These are phyloP conservation scores for Psittacula derbiana DNA, from an alignment of 2,797 vertebrate genomes.

Conservation along the genomic window DNA sequence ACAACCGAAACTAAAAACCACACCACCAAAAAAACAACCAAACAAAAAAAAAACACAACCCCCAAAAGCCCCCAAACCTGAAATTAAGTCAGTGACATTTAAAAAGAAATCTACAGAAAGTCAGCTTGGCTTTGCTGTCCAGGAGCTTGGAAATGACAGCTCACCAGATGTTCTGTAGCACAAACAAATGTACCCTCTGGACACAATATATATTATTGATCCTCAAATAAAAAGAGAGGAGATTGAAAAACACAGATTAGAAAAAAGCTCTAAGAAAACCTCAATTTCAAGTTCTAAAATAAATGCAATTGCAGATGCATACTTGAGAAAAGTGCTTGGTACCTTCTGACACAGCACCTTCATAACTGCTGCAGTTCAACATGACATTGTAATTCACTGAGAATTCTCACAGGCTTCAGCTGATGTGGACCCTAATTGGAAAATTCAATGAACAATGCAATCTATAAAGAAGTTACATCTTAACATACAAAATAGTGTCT, in stretches of 20 bases:
- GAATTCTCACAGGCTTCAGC: slow-evolving; percentile 58
- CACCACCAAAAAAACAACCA: background rate
- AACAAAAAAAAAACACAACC: background rate
- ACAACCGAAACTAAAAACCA: background rate
- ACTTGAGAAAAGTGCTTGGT: background rate
- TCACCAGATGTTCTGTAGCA: slow-evolving; percentile 61
- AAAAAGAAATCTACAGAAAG: slow-evolving; percentile 59
- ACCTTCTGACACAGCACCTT: slow-evolving; percentile 55
- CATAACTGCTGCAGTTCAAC: slow-evolving; percentile 37
- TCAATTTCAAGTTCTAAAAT: slow-evolving; percentile 26
- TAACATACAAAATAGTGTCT: slow-evolving; percentile 27
- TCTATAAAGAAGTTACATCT: slow-evolving; percentile 58
- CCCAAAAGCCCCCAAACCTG: background rate
- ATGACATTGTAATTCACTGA: slow-evolving; percentile 32
- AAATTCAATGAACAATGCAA: slow-evolving; percentile 67
- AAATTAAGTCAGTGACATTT: slow-evolving; percentile 63
- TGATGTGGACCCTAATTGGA: slow-evolving; percentile 70
- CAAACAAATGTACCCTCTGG: slow-evolving; percentile 57
- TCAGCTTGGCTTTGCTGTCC: slow-evolving; percentile 49
- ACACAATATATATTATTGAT: slow-evolving; percentile 39
- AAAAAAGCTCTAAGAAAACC: slow-evolving; percentile 46
- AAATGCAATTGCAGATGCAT: background rate
- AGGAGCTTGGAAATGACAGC: slow-evolving; percentile 55
- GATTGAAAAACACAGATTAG: slow-evolving; percentile 60
- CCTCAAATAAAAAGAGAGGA: slow-evolving; percentile 58